A percentile compares a stretch with the other conserved stretches of the same genome.
These are phyloP conservation scores for Acanthoscelides obtectus DNA, from an alignment of 2,888 invertebrate species.

Conservation along the genomic window DNA sequence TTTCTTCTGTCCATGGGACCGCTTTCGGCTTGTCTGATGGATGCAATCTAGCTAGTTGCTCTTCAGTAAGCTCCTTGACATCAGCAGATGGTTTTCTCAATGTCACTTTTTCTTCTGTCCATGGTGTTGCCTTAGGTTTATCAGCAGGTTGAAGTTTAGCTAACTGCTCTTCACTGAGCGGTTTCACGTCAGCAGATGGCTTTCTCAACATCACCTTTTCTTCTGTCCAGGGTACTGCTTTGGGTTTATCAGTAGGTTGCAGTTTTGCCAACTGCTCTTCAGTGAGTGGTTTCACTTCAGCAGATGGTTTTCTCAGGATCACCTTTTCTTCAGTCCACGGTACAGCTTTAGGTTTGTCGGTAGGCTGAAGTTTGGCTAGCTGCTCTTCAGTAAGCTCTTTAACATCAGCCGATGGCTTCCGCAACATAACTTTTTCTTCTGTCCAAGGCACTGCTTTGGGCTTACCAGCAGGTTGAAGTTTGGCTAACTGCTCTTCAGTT, in stretches of 20 bases:
- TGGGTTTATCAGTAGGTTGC: slow-evolving; percentile 2
- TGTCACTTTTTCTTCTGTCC: slow-evolving; percentile 59
- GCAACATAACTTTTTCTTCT: slow-evolving; percentile 56
- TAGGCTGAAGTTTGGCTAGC: not conserved
- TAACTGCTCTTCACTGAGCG: not conserved
- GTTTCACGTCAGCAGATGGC: slow-evolving; percentile 4
- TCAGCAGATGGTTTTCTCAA: slow-evolving; percentile 48
- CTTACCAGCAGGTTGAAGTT: not conserved
- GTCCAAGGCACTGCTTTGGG: slow-evolving; percentile 50
- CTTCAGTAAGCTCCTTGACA: slow-evolving; percentile 31
- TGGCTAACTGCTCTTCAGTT: not conserved
- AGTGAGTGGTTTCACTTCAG: not conserved
- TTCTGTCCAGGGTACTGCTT: slow-evolving; percentile 54
- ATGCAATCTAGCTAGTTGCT: not conserved
- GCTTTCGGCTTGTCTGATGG: not conserved
- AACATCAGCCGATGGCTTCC: slow-evolving; percentile 28
- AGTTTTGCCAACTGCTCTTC: not conserved
- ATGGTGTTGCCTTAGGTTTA: slow-evolving; percentile 39
- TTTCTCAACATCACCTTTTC: slow-evolving; percentile 54
- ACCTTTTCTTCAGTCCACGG: slow-evolving; percentile 62
- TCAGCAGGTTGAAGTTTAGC: not conserved
- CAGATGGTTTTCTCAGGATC: slow-evolving; percentile 43
- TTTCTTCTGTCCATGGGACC: not conserved
- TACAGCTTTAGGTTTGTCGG: slow-evolving; percentile 19
- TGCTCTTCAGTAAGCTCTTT: not conserved